Base-by-base conservation (phyloP, 1,140 invertebrate species). In the Oscheius sp. region DNA sequence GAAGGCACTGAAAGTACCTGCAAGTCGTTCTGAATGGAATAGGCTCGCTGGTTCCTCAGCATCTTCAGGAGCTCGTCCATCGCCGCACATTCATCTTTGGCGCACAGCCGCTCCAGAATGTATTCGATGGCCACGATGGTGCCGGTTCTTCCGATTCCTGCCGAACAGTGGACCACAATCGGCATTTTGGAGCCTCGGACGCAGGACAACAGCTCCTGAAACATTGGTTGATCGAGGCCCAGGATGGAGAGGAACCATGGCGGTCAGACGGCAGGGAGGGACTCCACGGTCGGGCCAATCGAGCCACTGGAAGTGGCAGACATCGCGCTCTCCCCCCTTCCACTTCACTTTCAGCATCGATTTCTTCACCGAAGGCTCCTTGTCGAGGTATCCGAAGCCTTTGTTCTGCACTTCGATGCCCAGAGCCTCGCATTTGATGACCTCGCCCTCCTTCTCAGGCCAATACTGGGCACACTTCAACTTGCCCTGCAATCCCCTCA, bases 221-320 rank as follows among this genome's bases (percentile, higher is more conserved):
- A n/a, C n/a, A n/a, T n/a, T n/a, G n/a, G n/a, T n/a, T n/a, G n/a
- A n/a, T n/a, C n/a, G n/a, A n/a, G n/a, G n/a, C n/a, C n/a, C n/a
- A 15, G 42, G 38, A 2, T 70, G 62, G 28, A 78, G 61, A 18
- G 79, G 55, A 20, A 58, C 58, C 55, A 78, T 64, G 18, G 68
- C 78, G 32, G 78, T 77, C 1, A 66, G 28, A 10, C 38, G 34
- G 23, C 28, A 49, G 4, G 79, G 68, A 20, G 77, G 77, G 7
- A 79, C 74, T 36, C 78, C 73, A 34, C 78, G 78, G 68, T 79
- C 78, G 15, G 78, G 78, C 78, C 78, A 79, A 59, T 76, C 68
- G 10, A 62, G 45, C 46, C 61, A 70, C 23, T 66, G 70, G 28
- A 42, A 46, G 13, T 69, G 64, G 3, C 35, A 23, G 59, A 68